A percentile compares a stretch with the other conserved stretches of the same genome.
phyloP scores from a whole-genome alignment of 2,888 invertebrate species.

The Melinopterus prodromus region DNA sequence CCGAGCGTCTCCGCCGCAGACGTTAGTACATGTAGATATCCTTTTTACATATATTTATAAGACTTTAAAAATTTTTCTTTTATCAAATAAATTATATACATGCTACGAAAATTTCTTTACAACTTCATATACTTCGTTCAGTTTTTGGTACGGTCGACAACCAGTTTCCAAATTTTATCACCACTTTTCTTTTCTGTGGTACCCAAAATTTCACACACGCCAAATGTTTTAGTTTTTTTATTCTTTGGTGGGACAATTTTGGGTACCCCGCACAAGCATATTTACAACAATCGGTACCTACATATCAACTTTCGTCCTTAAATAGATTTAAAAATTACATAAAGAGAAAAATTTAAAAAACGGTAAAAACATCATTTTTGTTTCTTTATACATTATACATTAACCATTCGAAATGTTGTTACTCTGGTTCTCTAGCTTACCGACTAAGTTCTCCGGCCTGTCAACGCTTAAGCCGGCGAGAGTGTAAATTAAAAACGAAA shows the following conservation, averaged over 20 bases:
- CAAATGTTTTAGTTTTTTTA: constrained; percentile 13
- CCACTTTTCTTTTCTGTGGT: constrained; percentile 36
- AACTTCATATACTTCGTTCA: constrained; percentile 20
- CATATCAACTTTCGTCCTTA: constrained; percentile 45
- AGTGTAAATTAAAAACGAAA: constrained; percentile 48
- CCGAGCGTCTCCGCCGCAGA: constrained; percentile 31
- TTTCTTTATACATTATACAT: constrained; percentile 18
- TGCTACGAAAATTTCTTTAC: constrained; percentile 50
- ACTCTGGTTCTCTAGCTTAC: constrained; percentile 10
- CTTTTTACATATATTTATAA: constrained; percentile 57
- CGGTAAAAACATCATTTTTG: constrained; percentile 22
- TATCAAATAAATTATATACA: constrained; percentile 59
- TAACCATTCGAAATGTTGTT: constrained; percentile 17
- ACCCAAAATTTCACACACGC: constrained; percentile 12
- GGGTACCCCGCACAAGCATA: constrained; percentile 44
- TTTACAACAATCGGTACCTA: constrained; percentile 54
- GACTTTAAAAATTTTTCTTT: constrained; percentile 52
- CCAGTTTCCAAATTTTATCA: constrained; percentile 19
- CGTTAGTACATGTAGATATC: constrained; percentile 54
- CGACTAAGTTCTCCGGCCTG: constrained; percentile 42
- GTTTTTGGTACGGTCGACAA: constrained; percentile 25
- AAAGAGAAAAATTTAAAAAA: constrained; percentile 24
- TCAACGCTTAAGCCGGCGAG: constrained; percentile 51
- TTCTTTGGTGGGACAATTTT: not conserved
- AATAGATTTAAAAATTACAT: constrained; percentile 20